phyloP scores from a whole-genome alignment of 2,888 invertebrate genomes.

The Tachystola acroxantha region DNA sequence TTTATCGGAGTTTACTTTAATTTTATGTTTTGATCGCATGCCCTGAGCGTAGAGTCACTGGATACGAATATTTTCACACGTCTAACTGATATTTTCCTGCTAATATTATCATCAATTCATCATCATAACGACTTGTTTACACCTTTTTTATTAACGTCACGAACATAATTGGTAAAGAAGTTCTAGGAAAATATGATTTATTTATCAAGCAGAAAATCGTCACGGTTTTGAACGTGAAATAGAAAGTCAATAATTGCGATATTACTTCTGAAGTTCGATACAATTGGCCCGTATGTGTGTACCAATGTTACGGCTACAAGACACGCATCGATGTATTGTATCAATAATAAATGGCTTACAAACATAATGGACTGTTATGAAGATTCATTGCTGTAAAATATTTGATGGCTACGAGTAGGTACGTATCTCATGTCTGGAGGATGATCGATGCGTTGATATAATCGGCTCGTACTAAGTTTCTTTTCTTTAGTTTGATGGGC shows the following conservation, averaged over 20 bases:
- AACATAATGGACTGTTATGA: constrained; percentile 26
- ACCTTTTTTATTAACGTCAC: too few relatives aligned
- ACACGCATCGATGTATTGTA: constrained; percentile 7
- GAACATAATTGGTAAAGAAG: too few relatives aligned
- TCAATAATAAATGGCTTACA: constrained; percentile 16
- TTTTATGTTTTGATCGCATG: too few relatives aligned
- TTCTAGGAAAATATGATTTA: constrained; percentile 15
- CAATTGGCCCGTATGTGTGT: constrained; percentile 25
- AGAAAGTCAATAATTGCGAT: constrained; percentile 48
- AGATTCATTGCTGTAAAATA: constrained; percentile 23
- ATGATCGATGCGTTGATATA: constrained; percentile 19
- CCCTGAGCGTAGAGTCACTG: too few relatives aligned
- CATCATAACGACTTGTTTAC: constrained; percentile 1
- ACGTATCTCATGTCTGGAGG: constrained; percentile 14
- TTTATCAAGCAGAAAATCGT: constrained; percentile 31
- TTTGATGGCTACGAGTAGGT: constrained; percentile 19
- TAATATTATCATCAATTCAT: too few relatives aligned
- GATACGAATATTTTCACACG: too few relatives aligned
- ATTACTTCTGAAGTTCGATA: constrained; percentile 26
- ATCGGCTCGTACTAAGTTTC: too few relatives aligned
- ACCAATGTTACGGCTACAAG: constrained; percentile 2
- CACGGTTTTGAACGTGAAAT: constrained; percentile 51
- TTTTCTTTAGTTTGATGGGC: too few relatives aligned
- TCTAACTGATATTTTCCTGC: too few relatives aligned
- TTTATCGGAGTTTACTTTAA: too few relatives aligned